Percentiles rank a stretch among this genome's conserved stretches.
phyloP scores from a whole-genome alignment of 2,888 invertebrate genomes.

The Cabera pusaria region DNA sequence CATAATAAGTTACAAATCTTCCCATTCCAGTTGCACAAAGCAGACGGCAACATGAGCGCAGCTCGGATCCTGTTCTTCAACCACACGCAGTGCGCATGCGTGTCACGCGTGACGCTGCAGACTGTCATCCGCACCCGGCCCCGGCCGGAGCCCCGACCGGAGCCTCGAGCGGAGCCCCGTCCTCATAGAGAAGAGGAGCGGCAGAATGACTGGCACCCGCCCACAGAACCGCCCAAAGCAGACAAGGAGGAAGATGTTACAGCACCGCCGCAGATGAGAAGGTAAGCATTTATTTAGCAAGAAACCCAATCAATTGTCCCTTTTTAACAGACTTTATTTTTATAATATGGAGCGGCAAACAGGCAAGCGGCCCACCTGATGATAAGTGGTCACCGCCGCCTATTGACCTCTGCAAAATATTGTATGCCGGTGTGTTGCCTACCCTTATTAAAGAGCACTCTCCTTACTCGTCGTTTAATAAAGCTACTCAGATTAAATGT shows the following conservation, averaged over 20 bases:
- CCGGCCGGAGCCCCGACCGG: neutral
- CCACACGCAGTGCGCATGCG: conserved; percentile 71
- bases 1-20: too few relatives aligned
- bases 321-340: too few relatives aligned
- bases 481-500: too few relatives aligned
- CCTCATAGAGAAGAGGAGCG: conserved; percentile 33
- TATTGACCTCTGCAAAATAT: too few relatives aligned
- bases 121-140: conserved; percentile 33
- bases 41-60: conserved; percentile 52
- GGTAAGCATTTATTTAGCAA: conserved; percentile 38
- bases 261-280: conserved; percentile 61
- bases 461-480: too few relatives aligned
- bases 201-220: conserved; percentile 30
- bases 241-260: conserved; percentile 57
- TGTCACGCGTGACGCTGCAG: conserved; percentile 55
- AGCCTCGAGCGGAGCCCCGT: too few relatives aligned
- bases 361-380: too few relatives aligned
- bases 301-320: too few relatives aligned
- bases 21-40: conserved; percentile 61
- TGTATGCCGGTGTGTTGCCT: too few relatives aligned
- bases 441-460: too few relatives aligned
- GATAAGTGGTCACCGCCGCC: too few relatives aligned
- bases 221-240: conserved; percentile 41
- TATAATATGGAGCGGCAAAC: too few relatives aligned
- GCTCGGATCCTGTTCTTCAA: conserved; percentile 70